Evolutionary conservation across 1,140 invertebrate species (phyloP).

Genomic region (Hycleus phaleratus): DNA sequence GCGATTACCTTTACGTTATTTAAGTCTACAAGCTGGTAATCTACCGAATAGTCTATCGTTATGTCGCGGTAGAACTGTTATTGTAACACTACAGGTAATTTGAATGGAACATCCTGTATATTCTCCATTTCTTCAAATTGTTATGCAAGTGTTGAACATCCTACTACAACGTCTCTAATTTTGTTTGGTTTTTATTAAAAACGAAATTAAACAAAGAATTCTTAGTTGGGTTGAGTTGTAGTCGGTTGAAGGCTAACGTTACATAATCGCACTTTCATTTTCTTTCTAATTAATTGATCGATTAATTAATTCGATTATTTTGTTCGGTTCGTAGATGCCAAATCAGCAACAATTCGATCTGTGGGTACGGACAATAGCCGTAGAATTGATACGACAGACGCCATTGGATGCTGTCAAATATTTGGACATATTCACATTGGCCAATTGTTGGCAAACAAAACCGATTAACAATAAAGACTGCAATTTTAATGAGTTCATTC

Average conservation of each 20-base stretch:
- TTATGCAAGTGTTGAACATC: constrained; percentile 9
- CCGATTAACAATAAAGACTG: constrained; percentile 24
- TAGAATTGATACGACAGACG: constrained; percentile 55
- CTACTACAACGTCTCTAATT: neutral
- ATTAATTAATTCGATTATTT: neutral
- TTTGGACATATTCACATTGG: constrained; percentile 43
- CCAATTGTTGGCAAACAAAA: constrained; percentile 27
- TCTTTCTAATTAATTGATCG: neutral
- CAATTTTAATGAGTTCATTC: constrained; percentile 18
- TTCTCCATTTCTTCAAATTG: neutral
- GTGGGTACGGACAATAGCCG: constrained; percentile 54
- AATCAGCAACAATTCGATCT: constrained; percentile 51
- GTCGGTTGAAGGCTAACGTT: neutral
- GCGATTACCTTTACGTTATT: constrained; percentile 31
- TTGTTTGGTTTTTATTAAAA: neutral
- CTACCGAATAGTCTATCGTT: constrained; percentile 33
- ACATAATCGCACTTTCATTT: too few relatives aligned
- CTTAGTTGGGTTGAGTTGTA: neutral
- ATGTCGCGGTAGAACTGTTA: constrained; percentile 27
- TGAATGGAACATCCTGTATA: neutral
- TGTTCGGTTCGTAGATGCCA: constrained; percentile 43
- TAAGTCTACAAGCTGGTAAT: constrained; percentile 35
- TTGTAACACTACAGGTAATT: constrained; percentile 36
- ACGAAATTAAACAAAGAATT: neutral
- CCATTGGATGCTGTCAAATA: constrained; percentile 51